Percentiles rank a stretch among this genome's conserved stretches.
These are phyloP conservation scores for Hydriomena furcata DNA, from an alignment of 2,888 invertebrate species.

Conservation along the genomic window DNA sequence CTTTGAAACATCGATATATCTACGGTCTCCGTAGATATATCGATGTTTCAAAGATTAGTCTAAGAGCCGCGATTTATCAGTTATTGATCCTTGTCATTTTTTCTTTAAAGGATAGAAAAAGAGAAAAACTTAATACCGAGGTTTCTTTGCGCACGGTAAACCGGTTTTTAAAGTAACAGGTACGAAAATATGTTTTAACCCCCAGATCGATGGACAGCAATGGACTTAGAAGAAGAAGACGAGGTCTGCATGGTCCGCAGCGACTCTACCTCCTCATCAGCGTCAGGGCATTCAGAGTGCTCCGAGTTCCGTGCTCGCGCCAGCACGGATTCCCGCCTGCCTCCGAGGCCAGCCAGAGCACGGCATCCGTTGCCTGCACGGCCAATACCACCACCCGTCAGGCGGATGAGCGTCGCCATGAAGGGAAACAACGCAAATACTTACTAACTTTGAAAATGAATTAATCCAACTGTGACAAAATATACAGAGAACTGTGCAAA, in stretches of 20 bases:
- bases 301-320: constrained; percentile 88
- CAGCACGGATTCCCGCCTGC: constrained; percentile 86
- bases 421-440: constrained; percentile 84
- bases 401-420: constrained; percentile 92
- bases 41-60: no score
- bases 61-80: no score
- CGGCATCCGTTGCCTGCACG: constrained; percentile 71
- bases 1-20: no score
- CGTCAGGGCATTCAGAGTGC: constrained; percentile 52
- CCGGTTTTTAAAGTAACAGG: no score
- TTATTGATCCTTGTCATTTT: no score
- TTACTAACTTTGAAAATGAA: constrained; percentile 41
- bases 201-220: constrained; percentile 85
- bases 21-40: no score
- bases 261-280: constrained; percentile 67
- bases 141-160: no score
- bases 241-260: constrained; percentile 69
- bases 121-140: no score
- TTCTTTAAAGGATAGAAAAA: no score
- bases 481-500: no score
- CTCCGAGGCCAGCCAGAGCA: constrained; percentile 84
- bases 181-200: constrained; percentile 17
- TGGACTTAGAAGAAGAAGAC: constrained; percentile 84
- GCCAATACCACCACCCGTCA: constrained; percentile 79
- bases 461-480: no score